Conservation (phyloP, 2,888 invertebrate species). For the Tricholauxania praeusta region DNA sequence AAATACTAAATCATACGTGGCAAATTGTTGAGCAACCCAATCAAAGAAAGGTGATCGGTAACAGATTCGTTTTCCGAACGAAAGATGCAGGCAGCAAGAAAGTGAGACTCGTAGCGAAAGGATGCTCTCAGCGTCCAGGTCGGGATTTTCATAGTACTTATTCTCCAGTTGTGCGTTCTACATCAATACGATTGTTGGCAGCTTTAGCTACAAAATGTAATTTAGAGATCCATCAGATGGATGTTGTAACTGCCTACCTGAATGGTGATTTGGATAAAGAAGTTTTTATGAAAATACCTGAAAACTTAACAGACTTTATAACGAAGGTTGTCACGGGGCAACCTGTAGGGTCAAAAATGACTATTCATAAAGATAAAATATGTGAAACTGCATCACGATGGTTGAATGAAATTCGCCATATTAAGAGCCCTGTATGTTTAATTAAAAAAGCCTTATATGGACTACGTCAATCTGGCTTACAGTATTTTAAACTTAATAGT, state of each 20-base stretch:
- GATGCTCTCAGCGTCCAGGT: constrained; percentile 15
- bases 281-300: constrained; percentile 16
- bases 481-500: no score
- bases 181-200: constrained; percentile 23
- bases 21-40: neutral
- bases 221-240: constrained; percentile 22
- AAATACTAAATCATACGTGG: neutral
- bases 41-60: neutral
- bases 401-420: no score
- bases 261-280: constrained; percentile 5
- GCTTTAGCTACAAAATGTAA: constrained; percentile 14
- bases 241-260: constrained; percentile 19
- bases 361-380: no score
- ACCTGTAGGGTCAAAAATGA: no score
- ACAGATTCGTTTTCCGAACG: neutral
- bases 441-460: no score
- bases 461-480: no score
- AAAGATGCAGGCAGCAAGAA: neutral
- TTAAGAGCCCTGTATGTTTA: no score
- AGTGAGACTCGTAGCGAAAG: constrained; percentile 18
- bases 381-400: no score
- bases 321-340: neutral
- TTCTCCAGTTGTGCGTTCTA: constrained; percentile 15
- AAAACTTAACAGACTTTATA: neutral
- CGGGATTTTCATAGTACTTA: constrained; percentile 16